A percentile compares a stretch with the other conserved stretches of the same genome.
phyloP scores from a whole-genome alignment of 2,797 vertebrate genomes.

The Miichthys miiuy region DNA sequence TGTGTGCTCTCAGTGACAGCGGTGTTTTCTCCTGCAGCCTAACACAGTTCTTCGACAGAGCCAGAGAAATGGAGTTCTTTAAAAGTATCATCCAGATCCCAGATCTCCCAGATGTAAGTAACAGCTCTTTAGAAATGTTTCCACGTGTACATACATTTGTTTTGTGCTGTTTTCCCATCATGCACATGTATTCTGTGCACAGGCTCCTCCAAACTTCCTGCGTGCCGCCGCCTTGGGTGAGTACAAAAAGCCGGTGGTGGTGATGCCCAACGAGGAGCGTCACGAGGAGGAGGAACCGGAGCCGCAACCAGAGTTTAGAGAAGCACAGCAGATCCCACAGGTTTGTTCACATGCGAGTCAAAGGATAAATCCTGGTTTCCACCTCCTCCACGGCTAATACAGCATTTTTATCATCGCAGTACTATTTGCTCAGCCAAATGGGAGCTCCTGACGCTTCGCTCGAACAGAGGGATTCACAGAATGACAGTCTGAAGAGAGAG shows the following conservation, averaged over 20 bases:
- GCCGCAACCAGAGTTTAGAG: conserved; percentile 60
- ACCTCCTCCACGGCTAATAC: background rate
- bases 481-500: conserved; percentile 71
- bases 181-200: background rate
- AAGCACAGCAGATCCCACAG: conserved; percentile 56
- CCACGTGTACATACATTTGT: background rate
- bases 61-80: conserved; percentile 97
- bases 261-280: conserved; percentile 82
- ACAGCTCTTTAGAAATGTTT: background rate
- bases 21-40: conserved; percentile 82
- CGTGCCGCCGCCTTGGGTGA: conserved; percentile 93
- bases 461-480: conserved; percentile 55
- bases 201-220: conserved; percentile 97
- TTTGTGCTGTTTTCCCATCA: background rate
- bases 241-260: conserved; percentile 94
- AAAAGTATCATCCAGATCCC: conserved; percentile 96
- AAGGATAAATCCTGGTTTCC: background rate
- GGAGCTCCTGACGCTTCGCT: conserved; percentile 39
- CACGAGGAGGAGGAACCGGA: conserved; percentile 76
- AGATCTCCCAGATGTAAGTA: conserved; percentile 93
- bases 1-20: background rate
- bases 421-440: conserved; percentile 72
- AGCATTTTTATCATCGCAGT: conserved; percentile 33
- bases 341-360: background rate
- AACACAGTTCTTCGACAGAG: conserved; percentile 93